Evolutionary conservation across 2,113 vertebrate species (phyloP).

Genomic region (Percina caprodes): DNA sequence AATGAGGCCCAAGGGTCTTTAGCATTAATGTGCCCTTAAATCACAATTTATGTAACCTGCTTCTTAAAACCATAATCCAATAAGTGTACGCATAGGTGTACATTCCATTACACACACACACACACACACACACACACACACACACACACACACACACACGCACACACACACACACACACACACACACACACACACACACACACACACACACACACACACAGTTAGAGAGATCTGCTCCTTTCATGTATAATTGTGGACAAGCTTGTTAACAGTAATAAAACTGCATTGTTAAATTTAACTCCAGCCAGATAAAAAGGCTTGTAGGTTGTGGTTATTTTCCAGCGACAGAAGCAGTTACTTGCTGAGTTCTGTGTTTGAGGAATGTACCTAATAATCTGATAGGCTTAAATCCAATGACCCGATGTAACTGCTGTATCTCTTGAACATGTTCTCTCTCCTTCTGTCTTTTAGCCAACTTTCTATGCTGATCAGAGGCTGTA

Average conservation of each 20-base stretch:
- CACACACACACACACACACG: neutral
- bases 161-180: neutral
- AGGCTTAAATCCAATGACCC: constrained; percentile 60
- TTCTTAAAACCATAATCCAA: constrained; percentile 27
- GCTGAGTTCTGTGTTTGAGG: constrained; percentile 23
- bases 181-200: neutral
- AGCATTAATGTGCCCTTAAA: constrained; percentile 28
- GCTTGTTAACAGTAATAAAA: neutral
- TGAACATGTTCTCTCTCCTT: constrained; percentile 17
- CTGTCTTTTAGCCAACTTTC: constrained; percentile 37
- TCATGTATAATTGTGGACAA: neutral
- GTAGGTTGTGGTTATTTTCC: constrained; percentile 8
- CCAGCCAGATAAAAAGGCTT: neutral
- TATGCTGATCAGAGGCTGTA: constrained; percentile 29
- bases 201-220: neutral
- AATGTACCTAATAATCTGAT: constrained; percentile 61
- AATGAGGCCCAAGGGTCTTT: neutral
- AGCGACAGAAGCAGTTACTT: neutral
- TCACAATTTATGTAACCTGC: constrained; percentile 22
- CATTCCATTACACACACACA: constrained; percentile 4
- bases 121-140: neutral
- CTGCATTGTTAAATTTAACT: neutral
- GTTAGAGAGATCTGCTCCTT: neutral
- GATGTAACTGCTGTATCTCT: constrained; percentile 46
- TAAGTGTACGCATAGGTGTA: neutral